Conservation (phyloP, 2,797 vertebrate genomes). For the Lithobates sylvaticus region DNA sequence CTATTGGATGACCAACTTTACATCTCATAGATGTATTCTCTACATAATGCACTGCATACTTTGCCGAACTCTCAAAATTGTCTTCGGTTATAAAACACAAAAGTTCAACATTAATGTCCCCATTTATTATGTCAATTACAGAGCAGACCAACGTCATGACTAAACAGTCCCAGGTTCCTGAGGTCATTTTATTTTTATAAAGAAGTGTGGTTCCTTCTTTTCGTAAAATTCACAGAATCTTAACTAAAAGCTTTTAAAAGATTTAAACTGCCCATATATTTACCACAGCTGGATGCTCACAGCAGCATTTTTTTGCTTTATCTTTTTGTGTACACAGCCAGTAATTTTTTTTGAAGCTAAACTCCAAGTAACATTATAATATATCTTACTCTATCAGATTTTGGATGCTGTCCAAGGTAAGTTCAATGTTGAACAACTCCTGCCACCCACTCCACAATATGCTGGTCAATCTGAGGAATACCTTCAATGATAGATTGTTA, state of each 20-base stretch:
- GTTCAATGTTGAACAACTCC: too few species aligned
- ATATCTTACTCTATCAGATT: too few species aligned
- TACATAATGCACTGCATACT: constrained; percentile 16
- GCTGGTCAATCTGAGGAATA: too few species aligned
- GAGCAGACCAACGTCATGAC: constrained; percentile 35
- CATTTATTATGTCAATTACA: constrained; percentile 52
- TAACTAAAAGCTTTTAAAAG: constrained; percentile 48
- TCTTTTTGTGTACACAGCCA: too few species aligned
- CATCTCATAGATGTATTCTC: constrained; percentile 17
- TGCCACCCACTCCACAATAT: too few species aligned
- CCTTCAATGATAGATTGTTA: too few species aligned
- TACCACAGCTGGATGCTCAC: neutral
- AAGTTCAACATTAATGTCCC: constrained; percentile 30
- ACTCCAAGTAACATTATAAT: too few species aligned
- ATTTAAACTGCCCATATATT: neutral
- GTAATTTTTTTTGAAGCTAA: too few species aligned
- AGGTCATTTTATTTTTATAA: constrained; percentile 24
- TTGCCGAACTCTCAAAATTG: constrained; percentile 24
- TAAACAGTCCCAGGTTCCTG: constrained; percentile 20
- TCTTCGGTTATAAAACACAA: constrained; percentile 34
- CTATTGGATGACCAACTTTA: neutral
- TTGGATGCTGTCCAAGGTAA: too few species aligned
- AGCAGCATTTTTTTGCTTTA: neutral
- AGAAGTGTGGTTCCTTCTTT: constrained; percentile 21
- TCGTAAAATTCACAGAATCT: constrained; percentile 13